phyloP scores from a whole-genome alignment of 2,113 vertebrate genomes.

The Elgaria multicarinata region DNA sequence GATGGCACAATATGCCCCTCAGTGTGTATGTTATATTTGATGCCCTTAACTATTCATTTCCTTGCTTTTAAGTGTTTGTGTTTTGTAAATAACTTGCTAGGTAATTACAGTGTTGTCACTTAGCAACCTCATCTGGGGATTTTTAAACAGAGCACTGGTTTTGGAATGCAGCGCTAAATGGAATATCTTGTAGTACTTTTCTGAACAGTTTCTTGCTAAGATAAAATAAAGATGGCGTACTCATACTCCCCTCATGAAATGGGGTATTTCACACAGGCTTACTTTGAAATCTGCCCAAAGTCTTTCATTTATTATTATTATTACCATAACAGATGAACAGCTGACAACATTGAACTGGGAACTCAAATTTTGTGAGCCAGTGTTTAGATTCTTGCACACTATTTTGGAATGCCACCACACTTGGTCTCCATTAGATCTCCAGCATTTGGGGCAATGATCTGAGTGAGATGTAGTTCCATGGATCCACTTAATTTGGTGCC shows the following conservation, averaged over 20 bases:
- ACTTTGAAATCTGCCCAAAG: not conserved
- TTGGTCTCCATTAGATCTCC: too few relatives aligned
- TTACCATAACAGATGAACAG: not conserved
- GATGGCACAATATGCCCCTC: constrained; percentile 12
- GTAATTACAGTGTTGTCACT: constrained; percentile 46
- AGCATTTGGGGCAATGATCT: too few relatives aligned
- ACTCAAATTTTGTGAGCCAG: not conserved
- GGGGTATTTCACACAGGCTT: not conserved
- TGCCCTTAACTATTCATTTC: constrained; percentile 2
- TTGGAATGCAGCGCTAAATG: not conserved
- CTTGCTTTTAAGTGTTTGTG: constrained; percentile 16
- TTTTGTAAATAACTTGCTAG: not conserved
- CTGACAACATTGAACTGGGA: not conserved
- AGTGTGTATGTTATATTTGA: not conserved
- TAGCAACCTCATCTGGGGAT: constrained; percentile 11
- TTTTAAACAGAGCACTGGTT: constrained; percentile 23
- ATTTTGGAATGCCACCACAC: too few relatives aligned
- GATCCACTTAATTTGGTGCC: too few relatives aligned
- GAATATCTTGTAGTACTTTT: not conserved
- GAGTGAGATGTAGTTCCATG: too few relatives aligned
- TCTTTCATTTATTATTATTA: not conserved
- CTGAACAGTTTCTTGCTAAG: not conserved
- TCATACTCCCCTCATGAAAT: not conserved
- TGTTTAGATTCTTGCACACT: not conserved
- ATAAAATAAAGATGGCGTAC: not conserved